Evolutionary conservation across 2,113 vertebrate species (phyloP).

Genomic region (Bos taurus): DNA sequence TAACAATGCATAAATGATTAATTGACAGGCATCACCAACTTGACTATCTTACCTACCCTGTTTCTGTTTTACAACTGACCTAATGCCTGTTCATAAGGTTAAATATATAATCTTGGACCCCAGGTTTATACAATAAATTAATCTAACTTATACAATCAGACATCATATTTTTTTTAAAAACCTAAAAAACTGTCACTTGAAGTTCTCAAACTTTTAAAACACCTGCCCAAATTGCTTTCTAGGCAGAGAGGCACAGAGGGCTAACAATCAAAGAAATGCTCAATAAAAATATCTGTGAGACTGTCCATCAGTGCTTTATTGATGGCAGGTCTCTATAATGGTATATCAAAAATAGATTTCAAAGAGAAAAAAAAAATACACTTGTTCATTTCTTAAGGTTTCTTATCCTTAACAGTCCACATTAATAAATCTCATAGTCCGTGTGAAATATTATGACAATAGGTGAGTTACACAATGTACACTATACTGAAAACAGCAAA

Average conservation of each 20-base stretch:
- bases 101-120: conserved; percentile 55
- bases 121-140: conserved; percentile 60
- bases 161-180: conserved; percentile 2
- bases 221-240: conserved; percentile 6
- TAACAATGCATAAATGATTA: conserved; percentile 56
- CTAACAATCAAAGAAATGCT: conserved; percentile 31
- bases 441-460: conserved; percentile 37
- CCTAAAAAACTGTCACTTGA: neutral
- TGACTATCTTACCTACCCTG: conserved; percentile 13
- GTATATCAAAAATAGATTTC: conserved; percentile 60
- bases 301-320: neutral
- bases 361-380: conserved; percentile 23
- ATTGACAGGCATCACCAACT: conserved; percentile 40
- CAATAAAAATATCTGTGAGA: conserved; percentile 44
- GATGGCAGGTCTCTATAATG: neutral
- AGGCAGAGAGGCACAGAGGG: conserved; percentile 1
- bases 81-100: conserved; percentile 42
- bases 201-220: conserved; percentile 56
- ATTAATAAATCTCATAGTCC: conserved; percentile 47
- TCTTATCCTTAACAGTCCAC: conserved; percentile 30
- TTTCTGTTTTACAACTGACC: conserved; percentile 32
- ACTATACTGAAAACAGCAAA: conserved; percentile 48
- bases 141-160: conserved; percentile 49
- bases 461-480: conserved; percentile 23
- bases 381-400: conserved; percentile 39